Conservation (phyloP, 92 coral and sea anemone species). For the Galaxea fascicularis region DNA sequence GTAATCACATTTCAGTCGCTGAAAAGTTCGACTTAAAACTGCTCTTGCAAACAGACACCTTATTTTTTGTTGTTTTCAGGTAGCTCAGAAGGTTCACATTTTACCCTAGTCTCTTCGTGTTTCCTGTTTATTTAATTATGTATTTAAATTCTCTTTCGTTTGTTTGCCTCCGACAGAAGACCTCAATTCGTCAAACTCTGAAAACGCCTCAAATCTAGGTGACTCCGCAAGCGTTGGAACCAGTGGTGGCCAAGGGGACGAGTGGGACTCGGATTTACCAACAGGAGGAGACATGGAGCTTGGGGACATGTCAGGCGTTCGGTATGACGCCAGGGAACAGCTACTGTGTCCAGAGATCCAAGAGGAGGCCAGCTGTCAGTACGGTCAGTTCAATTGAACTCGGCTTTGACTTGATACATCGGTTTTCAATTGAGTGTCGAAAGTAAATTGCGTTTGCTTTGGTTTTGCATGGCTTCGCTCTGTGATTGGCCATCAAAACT, state of each 20-base stretch:
- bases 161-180: conserved; percentile 10
- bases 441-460: too few species aligned
- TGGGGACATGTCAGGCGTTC: conserved; percentile 60
- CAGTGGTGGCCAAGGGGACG: conserved; percentile 41
- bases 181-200: conserved; percentile 19
- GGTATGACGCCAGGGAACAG: conserved; percentile 68
- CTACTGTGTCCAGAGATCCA: conserved; percentile 57
- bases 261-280: conserved; percentile 28
- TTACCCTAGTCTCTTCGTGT: not conserved
- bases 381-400: not conserved
- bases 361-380: conserved; percentile 37
- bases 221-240: conserved; percentile 24
- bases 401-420: not conserved
- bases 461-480: too few species aligned
- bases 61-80: too few species aligned
- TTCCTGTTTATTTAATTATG: not conserved
- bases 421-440: too few species aligned
- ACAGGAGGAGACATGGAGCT: conserved; percentile 76
- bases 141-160: not conserved
- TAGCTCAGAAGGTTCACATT: too few species aligned
- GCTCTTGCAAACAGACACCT: too few species aligned
- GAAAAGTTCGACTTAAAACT: too few species aligned
- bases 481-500: too few species aligned
- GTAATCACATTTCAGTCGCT: too few species aligned
- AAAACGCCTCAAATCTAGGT: conserved; percentile 14